Conservation (phyloP, 2,888 invertebrate genomes). For the Rotaria socialis region DNA sequence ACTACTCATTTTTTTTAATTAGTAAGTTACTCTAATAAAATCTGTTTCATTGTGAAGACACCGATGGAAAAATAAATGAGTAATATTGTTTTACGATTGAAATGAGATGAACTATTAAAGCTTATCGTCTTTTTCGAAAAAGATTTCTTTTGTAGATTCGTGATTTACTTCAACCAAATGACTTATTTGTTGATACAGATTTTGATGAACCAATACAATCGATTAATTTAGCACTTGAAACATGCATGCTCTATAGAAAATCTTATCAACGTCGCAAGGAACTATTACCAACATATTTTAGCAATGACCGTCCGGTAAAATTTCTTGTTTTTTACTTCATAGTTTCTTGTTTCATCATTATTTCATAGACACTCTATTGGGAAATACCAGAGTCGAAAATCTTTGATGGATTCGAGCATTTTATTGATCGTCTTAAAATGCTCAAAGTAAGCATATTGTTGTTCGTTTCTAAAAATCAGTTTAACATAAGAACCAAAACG, state of each 20-base stretch:
- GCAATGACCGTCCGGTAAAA: slow-evolving; percentile 52
- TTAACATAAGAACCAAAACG: too few relatives aligned
- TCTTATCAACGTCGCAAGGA: slow-evolving; percentile 56
- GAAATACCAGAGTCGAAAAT: slow-evolving; percentile 62
- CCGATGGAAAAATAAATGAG: too few relatives aligned
- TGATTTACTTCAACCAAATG: slow-evolving; percentile 67
- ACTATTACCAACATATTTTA: slow-evolving; percentile 57
- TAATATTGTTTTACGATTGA: too few relatives aligned
- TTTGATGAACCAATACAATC: slow-evolving; percentile 84
- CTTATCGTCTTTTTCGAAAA: too few relatives aligned
- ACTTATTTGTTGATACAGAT: slow-evolving; percentile 83
- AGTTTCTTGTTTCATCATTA: slow-evolving; percentile 49
- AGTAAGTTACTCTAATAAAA: too few relatives aligned
- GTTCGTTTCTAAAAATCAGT: too few relatives aligned
- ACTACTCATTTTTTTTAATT: too few relatives aligned
- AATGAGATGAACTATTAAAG: too few relatives aligned
- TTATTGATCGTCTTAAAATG: slow-evolving; percentile 18
- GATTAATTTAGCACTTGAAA: slow-evolving; percentile 62
- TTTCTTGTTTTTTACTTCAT: slow-evolving; percentile 53
- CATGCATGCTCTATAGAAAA: slow-evolving; percentile 53
- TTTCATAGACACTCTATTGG: slow-evolving; percentile 64
- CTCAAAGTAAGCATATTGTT: not conserved
- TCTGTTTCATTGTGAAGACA: too few relatives aligned
- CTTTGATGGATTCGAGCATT: not conserved
- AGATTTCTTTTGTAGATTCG: not conserved